phyloP scores from a whole-genome alignment of 2,888 invertebrate species.

The Ophioninae sp. region DNA sequence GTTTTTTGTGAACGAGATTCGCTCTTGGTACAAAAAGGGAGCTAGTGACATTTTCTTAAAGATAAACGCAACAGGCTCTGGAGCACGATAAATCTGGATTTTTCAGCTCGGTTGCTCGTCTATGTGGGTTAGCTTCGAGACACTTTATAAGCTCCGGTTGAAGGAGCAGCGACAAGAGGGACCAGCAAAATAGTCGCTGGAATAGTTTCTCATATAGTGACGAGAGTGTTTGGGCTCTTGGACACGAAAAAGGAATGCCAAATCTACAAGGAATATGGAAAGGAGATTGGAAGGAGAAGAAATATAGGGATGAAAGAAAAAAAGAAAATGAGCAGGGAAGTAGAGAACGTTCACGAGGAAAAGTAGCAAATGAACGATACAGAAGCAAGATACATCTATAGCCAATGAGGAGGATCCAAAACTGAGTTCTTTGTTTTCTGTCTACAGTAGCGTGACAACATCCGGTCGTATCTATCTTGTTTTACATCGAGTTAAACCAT shows the following conservation, averaged over 20 bases:
- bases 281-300: constrained; percentile 14
- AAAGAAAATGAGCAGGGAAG: constrained; percentile 48
- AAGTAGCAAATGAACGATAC: constrained; percentile 27
- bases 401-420: constrained; percentile 49
- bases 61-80: too few species aligned
- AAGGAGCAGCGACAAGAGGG: not conserved
- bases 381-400: constrained; percentile 31
- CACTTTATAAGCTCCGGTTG: constrained; percentile 3
- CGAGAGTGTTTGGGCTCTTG: constrained; percentile 32
- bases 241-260: constrained; percentile 27
- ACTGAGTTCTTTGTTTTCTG: constrained; percentile 68
- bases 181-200: constrained; percentile 23
- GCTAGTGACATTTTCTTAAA: too few species aligned
- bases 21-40: too few species aligned
- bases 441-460: constrained; percentile 69
- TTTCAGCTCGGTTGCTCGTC: not conserved
- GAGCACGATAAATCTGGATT: too few species aligned
- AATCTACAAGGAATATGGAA: constrained; percentile 9
- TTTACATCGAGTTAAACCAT: constrained; percentile 65
- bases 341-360: constrained; percentile 15
- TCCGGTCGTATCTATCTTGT: constrained; percentile 68
- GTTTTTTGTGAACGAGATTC: too few species aligned
- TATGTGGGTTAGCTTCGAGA: not conserved
- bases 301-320: constrained; percentile 35
- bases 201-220: constrained; percentile 45